Base-by-base conservation (phyloP, 2,113 vertebrate species). In the Gallinago undulata region DNA sequence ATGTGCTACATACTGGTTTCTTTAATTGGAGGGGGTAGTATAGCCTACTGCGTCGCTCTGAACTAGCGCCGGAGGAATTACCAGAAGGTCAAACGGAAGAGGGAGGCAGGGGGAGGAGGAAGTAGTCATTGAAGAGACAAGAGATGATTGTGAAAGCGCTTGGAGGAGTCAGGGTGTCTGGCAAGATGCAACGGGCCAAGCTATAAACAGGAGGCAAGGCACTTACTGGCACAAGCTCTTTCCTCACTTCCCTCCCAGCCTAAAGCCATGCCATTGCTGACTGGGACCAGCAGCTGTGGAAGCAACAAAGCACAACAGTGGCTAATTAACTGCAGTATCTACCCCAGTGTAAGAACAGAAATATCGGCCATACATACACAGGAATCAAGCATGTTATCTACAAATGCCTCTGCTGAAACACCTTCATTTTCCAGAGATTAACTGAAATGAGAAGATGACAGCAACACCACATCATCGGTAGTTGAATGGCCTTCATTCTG, bases 71-170 rank as follows among this genome's bases (percentile, higher is more conserved):
- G 0, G 84, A 69, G 92, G 90, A 90, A 93, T 93, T 92, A 50
- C 63, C 91, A 88, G 84, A 14, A 96, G 95, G 96, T 94, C 91
- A 94, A 80, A 91, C 13, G 67, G 93, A 88, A 95, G 90, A 85
- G 62, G 85, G 59, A 83, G 56, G 88, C 48, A 78, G 83, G 82
- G 89, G 95, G 82, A 96, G 93, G 90, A 96, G 94, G 94, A 96
- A 96, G 95, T 39, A 68, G 91, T 95, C 96, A 96, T 82, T 96
- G 88, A 89, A 85, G 91, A 96, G 94, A 91, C 85, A 60, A 63
- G 87, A 68, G 83, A 92, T 60, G 93, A 74, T 39, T 93, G 87
- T 64, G 93, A 91, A 97, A 94, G 88, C 39, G 50, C 84, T 94
- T 30, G 31, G 63, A 96, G 93, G 90, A 96, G 90, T 16, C 96